phyloP scores from a whole-genome alignment of 1,140 invertebrate genomes.

The Tetramorium simillimum region DNA sequence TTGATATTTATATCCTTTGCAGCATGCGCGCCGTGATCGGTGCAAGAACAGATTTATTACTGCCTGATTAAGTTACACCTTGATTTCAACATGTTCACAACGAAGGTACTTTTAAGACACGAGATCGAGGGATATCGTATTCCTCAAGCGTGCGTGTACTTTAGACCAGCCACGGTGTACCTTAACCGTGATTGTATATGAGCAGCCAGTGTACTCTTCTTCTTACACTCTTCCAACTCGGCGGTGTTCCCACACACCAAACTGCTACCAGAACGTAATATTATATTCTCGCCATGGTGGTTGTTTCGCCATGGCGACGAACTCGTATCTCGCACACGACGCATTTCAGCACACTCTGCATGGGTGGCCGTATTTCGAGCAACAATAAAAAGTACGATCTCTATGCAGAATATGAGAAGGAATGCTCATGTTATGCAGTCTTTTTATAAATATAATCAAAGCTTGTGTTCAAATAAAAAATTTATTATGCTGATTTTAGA shows the following conservation, averaged over 20 bases:
- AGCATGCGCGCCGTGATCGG: background rate
- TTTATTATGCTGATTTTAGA: background rate
- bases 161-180: conserved; percentile 67
- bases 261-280: conserved; percentile 72
- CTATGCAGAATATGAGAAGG: background rate
- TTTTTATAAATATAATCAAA: background rate
- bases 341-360: conserved; percentile 59
- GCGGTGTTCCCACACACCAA: conserved; percentile 74
- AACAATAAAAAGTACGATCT: conserved; percentile 30
- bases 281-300: conserved; percentile 74
- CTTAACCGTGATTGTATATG: conserved; percentile 71
- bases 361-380: conserved; percentile 66
- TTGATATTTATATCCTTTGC: conserved; percentile 33
- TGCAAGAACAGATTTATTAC: conserved; percentile 50
- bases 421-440: background rate
- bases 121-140: conserved; percentile 72
- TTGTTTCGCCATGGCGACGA: conserved; percentile 70
- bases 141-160: conserved; percentile 54
- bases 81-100: conserved; percentile 46
- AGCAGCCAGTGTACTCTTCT: conserved; percentile 65
- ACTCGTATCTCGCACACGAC: conserved; percentile 63
- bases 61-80: conserved; percentile 51
- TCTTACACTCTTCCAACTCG: conserved; percentile 68
- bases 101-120: conserved; percentile 63
- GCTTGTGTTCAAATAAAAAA: background rate